Conservation (phyloP, 2,113 vertebrate genomes). For the Mirounga angustirostris region DNA sequence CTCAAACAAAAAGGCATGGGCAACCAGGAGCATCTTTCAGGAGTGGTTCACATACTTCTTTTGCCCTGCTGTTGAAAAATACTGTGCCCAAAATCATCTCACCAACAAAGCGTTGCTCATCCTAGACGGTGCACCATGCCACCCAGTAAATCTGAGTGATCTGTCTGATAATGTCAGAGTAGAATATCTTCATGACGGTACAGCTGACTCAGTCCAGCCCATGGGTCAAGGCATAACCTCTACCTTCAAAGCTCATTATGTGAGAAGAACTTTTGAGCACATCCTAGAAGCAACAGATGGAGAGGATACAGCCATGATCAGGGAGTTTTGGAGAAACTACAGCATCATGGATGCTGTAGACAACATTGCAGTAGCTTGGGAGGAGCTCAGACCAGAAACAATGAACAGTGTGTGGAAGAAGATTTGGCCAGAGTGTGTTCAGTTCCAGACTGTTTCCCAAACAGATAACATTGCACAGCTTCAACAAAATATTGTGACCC, state of each 20-base stretch:
- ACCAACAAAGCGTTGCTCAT: constrained; percentile 70
- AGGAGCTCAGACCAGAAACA: background rate
- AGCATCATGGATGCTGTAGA: constrained; percentile 20
- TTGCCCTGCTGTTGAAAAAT: constrained; percentile 58
- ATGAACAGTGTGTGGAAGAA: constrained; percentile 48
- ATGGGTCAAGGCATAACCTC: constrained; percentile 40
- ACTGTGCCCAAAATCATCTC: constrained; percentile 55
- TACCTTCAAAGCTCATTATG: constrained; percentile 63
- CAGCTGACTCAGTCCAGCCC: constrained; percentile 5
- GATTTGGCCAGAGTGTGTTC: constrained; percentile 50
- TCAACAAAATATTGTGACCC: background rate
- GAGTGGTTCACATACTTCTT: constrained; percentile 67
- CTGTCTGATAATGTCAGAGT: constrained; percentile 32
- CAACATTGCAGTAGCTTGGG: constrained; percentile 12
- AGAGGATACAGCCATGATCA: background rate
- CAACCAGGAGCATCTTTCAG: constrained; percentile 65
- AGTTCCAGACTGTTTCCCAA: background rate
- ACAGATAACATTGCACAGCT: background rate
- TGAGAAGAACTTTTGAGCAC: constrained; percentile 60
- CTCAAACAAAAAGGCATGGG: constrained; percentile 64
- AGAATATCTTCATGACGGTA: constrained; percentile 38
- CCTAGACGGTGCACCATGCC: constrained; percentile 45
- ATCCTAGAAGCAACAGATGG: constrained; percentile 35
- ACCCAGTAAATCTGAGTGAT: background rate
- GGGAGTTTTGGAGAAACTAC: constrained; percentile 53